Base-by-base conservation (phyloP, 2,888 invertebrate species). In the Pycnomerus fuliginosus region DNA sequence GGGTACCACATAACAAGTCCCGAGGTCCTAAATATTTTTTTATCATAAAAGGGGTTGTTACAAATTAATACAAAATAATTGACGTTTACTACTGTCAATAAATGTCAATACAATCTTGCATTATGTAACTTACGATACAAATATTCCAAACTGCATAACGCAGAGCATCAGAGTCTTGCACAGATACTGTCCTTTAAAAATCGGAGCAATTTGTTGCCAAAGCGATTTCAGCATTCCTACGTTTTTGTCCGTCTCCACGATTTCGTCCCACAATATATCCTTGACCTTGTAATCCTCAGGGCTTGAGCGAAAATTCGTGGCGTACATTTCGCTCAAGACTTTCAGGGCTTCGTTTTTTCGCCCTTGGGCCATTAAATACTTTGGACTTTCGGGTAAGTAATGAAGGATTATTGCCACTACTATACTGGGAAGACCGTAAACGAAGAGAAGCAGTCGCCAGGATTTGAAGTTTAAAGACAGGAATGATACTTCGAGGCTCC, bases 1-100 rank as follows among this genome's bases (percentile, higher is more conserved):
- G 81, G 81, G 50, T 79, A 78, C 80, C 80, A 81, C 36, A 80
- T 75, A 58, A 77, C 76, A 58, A 80, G 75, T 0, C 79, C 78
- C 27, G 79, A 77, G 0, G 77, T 76, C 5, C 79, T 79, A 2
- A 11, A 33, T 4, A 7, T 10, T 33, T 23, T n/a, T 33, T 13
- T 12, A 12, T 3, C 20, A 17, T 13, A 32, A n/a, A n/a, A n/a
- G n/a, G n/a, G n/a, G 15, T 20, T 35, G 15, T 16, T 39, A 20
- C 14, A 24, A 17, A 14, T 24, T 13, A 40, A 25, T 24, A 41
- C n/a, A 16, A 36, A 17, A 24, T 28, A 23, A 5, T 20, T 33
- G 10, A 24, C 20, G 16, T 31, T 15, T 42, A 22, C n/a, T n/a
- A n/a, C n/a, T n/a, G n/a, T n/a, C n/a, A n/a, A n/a, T n/a, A n/a